Evolutionary conservation across 1,140 invertebrate genomes (phyloP).

Genomic region (Matsumurasca onukii): DNA sequence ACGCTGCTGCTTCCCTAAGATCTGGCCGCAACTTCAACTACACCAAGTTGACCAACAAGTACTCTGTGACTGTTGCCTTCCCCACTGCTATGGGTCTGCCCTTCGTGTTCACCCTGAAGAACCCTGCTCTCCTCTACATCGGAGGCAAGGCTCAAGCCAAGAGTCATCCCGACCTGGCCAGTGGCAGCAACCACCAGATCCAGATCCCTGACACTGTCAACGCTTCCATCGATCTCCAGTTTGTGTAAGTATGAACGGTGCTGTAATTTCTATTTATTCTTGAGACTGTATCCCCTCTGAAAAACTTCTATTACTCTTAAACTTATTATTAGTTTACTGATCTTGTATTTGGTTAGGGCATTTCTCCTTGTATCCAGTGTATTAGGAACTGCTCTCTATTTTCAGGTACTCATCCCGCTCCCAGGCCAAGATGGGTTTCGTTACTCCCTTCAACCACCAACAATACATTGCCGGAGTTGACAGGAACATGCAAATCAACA

Average conservation of each 20-base stretch:
- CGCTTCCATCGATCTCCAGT: slow-evolving; percentile 48
- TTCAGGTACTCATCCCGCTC: slow-evolving; percentile 50
- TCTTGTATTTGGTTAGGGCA: no score
- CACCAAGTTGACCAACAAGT: slow-evolving; percentile 55
- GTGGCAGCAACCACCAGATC: slow-evolving; percentile 38
- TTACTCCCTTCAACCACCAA: slow-evolving; percentile 60
- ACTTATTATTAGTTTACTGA: not conserved
- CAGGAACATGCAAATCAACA: slow-evolving; percentile 54
- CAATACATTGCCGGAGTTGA: slow-evolving; percentile 59
- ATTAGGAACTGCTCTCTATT: slow-evolving; percentile 11
- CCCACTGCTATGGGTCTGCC: slow-evolving; percentile 66
- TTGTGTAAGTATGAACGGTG: slow-evolving; percentile 42
- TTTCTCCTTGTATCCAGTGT: no score
- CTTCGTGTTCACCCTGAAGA: slow-evolving; percentile 58
- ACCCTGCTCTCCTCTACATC: slow-evolving; percentile 52
- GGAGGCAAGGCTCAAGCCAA: slow-evolving; percentile 50
- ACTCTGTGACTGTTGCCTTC: slow-evolving; percentile 58
- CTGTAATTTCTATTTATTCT: not conserved
- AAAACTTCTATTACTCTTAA: not conserved
- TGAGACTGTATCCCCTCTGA: not conserved
- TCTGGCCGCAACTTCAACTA: slow-evolving; percentile 47
- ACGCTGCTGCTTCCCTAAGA: slow-evolving; percentile 39
- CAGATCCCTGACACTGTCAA: slow-evolving; percentile 46
- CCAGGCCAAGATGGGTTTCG: slow-evolving; percentile 60
- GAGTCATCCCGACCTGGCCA: slow-evolving; percentile 45